Percentiles rank a stretch among this genome's conserved stretches.
Evolutionary conservation across 2,113 vertebrate genomes (phyloP).

Genomic region (Heterotilapia buettikoferi): DNA sequence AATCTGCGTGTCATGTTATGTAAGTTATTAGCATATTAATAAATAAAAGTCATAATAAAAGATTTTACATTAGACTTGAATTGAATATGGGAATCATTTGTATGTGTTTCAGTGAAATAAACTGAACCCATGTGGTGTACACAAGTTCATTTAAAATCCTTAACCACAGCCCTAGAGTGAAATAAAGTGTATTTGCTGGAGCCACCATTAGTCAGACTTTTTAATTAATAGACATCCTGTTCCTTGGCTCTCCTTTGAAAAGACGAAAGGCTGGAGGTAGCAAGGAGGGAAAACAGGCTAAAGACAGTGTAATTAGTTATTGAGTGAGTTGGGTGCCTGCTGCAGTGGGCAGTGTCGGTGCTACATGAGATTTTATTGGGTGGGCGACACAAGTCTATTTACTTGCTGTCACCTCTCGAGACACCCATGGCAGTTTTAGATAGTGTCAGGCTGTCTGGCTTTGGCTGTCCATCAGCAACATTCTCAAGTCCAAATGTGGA

Average conservation of each 20-base stretch:
- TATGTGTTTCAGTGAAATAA: background rate
- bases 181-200: background rate
- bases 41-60: background rate
- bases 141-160: background rate
- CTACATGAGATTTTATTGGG: conserved; percentile 28
- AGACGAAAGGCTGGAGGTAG: conserved; percentile 3
- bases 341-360: conserved; percentile 36
- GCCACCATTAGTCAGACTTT: conserved; percentile 27
- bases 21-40: background rate
- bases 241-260: conserved; percentile 41
- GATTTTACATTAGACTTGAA: background rate
- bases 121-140: background rate
- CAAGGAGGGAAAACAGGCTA: conserved; percentile 12
- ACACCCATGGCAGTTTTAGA: conserved; percentile 25
- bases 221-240: conserved; percentile 55
- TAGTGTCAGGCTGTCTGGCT: conserved; percentile 42
- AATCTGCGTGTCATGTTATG: background rate
- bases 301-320: conserved; percentile 64
- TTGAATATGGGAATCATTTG: background rate
- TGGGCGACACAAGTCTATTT: conserved; percentile 32
- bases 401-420: conserved; percentile 49
- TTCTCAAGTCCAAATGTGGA: conserved; percentile 1
- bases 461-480: conserved; percentile 29
- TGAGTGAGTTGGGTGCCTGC: conserved; percentile 25
- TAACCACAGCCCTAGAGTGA: background rate